Evolutionary conservation across 1,140 invertebrate genomes (phyloP), one percentile per base, ranked within the genome.

Genomic region (Frieseomelitta varia): DNA sequence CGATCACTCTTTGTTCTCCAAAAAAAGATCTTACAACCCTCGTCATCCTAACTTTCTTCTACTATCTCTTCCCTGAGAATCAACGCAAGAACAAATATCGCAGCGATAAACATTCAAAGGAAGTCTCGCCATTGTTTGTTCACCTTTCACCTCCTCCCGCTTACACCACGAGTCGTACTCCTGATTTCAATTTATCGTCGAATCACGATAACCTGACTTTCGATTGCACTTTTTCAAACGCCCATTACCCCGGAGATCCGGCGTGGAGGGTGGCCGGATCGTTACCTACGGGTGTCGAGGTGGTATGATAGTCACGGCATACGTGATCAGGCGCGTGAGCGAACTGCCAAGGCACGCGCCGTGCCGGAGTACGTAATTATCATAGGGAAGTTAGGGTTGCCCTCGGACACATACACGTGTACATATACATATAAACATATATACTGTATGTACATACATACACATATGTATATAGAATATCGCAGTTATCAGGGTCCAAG

Each of bases 291-390:
- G 56, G 86, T 88, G 84, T 88, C 79, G 87, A 87, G 87, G 88
- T 86, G 82, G 68, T 88, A 82, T 81, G 93, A 94, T 94, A 93
- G 93, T 93, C 92, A 94, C 91, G 91, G 92, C 88, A 85, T 90
- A 91, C 81, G 90, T 82, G 90, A 91, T 90, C 90, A 80, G 89
- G 78, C 90, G 90, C 90, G 89, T 88, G 90, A 92, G 86, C 82
- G 81, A 89, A 91, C 91, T 90, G 90, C 91, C 91, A 82, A 90
- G 92, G 91, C 93, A 93, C 93, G 93, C 93, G 93, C 90, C 91
- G 88, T 84, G 84, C 82, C 90, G 74, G 91, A 92, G 91, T 81
- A 93, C 92, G 91, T 93, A 93, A 93, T 94, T 94, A 94, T 93
- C 88, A 91, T 91, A 90, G 91, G 83, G 86, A 90, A 90, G 84